Evolutionary conservation across 2,797 vertebrate species (phyloP).

Genomic region (Muscicapa comitata): DNA sequence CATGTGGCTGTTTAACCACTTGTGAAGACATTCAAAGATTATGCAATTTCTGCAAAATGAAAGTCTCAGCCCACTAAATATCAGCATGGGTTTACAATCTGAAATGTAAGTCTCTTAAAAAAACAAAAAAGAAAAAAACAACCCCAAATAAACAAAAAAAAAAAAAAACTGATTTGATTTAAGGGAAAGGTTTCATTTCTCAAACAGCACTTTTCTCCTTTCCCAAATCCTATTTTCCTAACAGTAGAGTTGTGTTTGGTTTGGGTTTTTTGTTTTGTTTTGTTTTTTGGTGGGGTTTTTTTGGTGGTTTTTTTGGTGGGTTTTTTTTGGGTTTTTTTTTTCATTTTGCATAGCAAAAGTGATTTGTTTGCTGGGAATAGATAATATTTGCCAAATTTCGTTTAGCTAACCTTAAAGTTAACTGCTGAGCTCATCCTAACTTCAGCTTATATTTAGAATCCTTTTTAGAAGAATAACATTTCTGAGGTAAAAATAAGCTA

Average conservation of each 20-base stretch:
- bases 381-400: neutral
- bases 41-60: neutral
- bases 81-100: neutral
- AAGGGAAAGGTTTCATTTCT: neutral
- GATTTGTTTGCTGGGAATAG: neutral
- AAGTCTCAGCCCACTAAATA: neutral
- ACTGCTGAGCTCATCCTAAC: rapidly evolving
- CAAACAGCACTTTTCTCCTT: neutral
- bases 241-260: neutral
- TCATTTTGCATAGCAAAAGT: neutral
- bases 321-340: neutral
- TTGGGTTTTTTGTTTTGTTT: too few species aligned
- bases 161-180: neutral
- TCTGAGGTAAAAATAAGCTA: neutral
- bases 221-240: rapidly evolving
- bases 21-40: neutral
- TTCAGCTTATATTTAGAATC: neutral
- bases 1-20: neutral
- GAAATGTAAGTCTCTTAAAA: neutral
- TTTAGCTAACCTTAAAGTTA: neutral
- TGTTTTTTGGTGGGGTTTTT: too few species aligned
- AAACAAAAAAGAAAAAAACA: neutral
- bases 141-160: neutral
- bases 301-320: neutral
- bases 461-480: neutral